Evolutionary conservation across 2,888 invertebrate genomes (phyloP).

Genomic region (Hartigia nigra): DNA sequence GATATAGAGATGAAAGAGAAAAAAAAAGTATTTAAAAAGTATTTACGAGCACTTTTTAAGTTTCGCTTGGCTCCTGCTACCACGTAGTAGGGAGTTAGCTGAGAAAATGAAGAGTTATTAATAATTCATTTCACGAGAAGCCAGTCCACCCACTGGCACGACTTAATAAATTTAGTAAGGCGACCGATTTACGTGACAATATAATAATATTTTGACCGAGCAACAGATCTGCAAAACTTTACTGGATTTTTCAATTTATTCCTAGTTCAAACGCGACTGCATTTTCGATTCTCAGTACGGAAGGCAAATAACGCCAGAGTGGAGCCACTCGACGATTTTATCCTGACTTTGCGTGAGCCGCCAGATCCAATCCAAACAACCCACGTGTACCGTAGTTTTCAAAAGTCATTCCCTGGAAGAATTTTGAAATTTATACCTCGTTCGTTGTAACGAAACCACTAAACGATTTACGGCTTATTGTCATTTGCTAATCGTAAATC

Average conservation of each 20-base stretch:
- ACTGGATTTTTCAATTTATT: background rate
- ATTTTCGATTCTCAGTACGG: background rate
- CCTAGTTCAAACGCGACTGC: background rate
- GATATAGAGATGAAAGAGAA: background rate
- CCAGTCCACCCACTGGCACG: background rate
- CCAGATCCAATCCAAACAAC: background rate
- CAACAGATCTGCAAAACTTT: background rate
- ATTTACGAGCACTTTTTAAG: conserved; percentile 1
- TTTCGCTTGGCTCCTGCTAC: background rate
- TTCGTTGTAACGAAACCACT: background rate
- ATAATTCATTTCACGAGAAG: background rate
- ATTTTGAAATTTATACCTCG: background rate
- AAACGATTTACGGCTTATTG: background rate
- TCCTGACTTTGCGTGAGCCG: background rate
- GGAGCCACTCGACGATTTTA: background rate
- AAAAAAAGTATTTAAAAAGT: background rate
- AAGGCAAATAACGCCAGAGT: background rate
- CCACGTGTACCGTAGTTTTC: background rate
- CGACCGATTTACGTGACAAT: background rate
- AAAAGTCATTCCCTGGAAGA: background rate
- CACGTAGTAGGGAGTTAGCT: background rate
- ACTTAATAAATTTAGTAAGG: background rate
- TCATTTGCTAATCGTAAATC: background rate
- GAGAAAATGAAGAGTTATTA: background rate
- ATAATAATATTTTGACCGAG: background rate